Evolutionary conservation across 2,113 vertebrate species (phyloP).

Genomic region (Cisticola juncidis): DNA sequence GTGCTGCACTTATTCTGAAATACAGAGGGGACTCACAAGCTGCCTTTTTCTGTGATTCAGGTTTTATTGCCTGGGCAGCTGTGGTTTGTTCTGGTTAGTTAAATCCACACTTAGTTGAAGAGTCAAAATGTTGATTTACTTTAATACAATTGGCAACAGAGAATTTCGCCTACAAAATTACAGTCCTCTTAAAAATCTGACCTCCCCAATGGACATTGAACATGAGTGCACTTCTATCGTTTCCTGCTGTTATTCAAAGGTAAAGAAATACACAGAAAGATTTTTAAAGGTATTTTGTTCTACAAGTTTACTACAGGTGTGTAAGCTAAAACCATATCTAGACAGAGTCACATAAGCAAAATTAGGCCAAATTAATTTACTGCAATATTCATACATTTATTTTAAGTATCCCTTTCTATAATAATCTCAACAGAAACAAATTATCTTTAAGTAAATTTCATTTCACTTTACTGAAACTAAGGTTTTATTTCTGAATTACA

Average conservation of each 20-base stretch:
- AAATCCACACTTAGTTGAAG: not conserved
- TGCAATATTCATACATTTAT: not conserved
- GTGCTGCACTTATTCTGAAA: not conserved
- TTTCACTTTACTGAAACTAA: not conserved
- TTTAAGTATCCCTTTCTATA: not conserved
- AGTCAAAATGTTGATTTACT: not conserved
- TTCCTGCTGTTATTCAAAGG: not conserved
- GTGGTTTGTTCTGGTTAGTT: not conserved
- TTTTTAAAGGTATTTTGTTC: not conserved
- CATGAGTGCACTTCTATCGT: not conserved
- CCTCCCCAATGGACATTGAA: not conserved
- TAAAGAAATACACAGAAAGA: not conserved
- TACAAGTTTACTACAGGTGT: not conserved
- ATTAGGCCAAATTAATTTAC: not conserved
- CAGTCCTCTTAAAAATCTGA: not conserved
- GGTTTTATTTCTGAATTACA: not conserved
- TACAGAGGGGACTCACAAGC: not conserved
- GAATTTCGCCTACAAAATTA: not conserved
- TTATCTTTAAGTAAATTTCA: not conserved
- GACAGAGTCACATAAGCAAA: not conserved
- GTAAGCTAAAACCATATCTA: not conserved
- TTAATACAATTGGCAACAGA: not conserved
- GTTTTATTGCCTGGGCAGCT: not conserved
- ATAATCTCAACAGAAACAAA: not conserved
- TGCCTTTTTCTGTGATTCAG: not conserved